Evolutionary conservation across 1,140 invertebrate genomes (phyloP).

Genomic region (Himalopsyche phryganea): DNA sequence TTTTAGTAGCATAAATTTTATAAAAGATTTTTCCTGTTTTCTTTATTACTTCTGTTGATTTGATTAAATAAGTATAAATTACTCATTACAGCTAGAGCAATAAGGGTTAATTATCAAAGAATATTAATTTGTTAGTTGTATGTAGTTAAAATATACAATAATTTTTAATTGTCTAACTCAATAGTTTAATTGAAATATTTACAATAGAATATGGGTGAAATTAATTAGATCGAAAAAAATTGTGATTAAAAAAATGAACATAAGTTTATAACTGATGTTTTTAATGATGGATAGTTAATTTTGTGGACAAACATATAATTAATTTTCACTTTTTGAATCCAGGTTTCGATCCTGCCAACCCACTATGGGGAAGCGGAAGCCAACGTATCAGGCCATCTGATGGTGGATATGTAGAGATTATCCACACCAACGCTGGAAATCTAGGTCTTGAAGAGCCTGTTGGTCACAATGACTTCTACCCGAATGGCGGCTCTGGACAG

Average conservation of each 20-base stretch:
- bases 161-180: not conserved
- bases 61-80: constrained; percentile 35
- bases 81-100: constrained; percentile 36
- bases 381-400: constrained; percentile 43
- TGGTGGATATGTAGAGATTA: constrained; percentile 57
- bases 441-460: constrained; percentile 43
- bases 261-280: too few relatives aligned
- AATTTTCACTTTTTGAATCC: too few relatives aligned
- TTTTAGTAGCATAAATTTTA: constrained; percentile 38
- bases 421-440: constrained; percentile 56
- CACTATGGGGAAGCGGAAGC: constrained; percentile 45
- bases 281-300: too few relatives aligned
- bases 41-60: constrained; percentile 39
- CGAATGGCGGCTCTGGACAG: constrained; percentile 59
- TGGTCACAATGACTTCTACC: constrained; percentile 55
- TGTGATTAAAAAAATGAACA: too few relatives aligned
- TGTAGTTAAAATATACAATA: constrained; percentile 2
- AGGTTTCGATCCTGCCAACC: constrained; percentile 64
- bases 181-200: too few relatives aligned
- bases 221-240: too few relatives aligned
- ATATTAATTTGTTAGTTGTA: constrained; percentile 33
- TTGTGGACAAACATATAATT: too few relatives aligned
- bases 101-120: constrained; percentile 26
- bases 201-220: too few relatives aligned
- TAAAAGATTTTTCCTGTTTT: constrained; percentile 39